Evolutionary conservation across 1,140 invertebrate genomes (phyloP), one percentile per base, ranked within the genome.

Genomic region (Coenobita brevimanus): DNA sequence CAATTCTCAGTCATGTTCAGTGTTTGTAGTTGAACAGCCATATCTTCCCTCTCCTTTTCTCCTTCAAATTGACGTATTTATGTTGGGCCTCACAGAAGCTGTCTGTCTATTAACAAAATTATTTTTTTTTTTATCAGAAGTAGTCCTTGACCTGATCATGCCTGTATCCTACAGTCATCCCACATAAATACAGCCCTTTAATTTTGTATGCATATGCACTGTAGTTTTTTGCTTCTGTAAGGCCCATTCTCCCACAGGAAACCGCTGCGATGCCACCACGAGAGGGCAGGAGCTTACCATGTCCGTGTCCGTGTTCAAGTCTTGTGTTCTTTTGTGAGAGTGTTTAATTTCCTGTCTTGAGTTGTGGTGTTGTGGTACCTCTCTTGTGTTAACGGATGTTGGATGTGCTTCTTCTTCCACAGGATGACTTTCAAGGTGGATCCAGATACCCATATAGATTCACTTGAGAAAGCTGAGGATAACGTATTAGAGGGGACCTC

Each of bases 401-500:
- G 84, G 73, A 80, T 73, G 82, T 85, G 54, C 79, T 89, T 87
- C 82, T 87, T 83, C 91, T 50, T 50, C 89, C 92, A 92, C 94
- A 98, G 97, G 96, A 96, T 96, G 94, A 98, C 97, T 94, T 98
- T 99, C 96, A 95, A 95, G 95, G 96, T 99, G 95, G 97, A 99
- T 94, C 97, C 98, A 94, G 98, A 99, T 94, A 98, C 97, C 93
- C 98, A 99, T 95, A 97, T 98, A 94, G 98, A 99, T 95, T 97
- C 97, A 93, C 96, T 99, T 94, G 98, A 99, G 94, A 97, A 98
- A 94, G 98, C 98, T 91, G 98, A 99, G 94, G 95, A 96, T 94
- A 96, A 97, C 94, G 98, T 99, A 94, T 96, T 99, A 93, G 99
- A 99, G 94, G 99, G 99, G 93, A 99, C 98, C 92, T 99, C 98